These are phyloP conservation scores for Parasteatoda lunata DNA, from an alignment of 2,888 invertebrate species.

Conservation along the genomic window DNA sequence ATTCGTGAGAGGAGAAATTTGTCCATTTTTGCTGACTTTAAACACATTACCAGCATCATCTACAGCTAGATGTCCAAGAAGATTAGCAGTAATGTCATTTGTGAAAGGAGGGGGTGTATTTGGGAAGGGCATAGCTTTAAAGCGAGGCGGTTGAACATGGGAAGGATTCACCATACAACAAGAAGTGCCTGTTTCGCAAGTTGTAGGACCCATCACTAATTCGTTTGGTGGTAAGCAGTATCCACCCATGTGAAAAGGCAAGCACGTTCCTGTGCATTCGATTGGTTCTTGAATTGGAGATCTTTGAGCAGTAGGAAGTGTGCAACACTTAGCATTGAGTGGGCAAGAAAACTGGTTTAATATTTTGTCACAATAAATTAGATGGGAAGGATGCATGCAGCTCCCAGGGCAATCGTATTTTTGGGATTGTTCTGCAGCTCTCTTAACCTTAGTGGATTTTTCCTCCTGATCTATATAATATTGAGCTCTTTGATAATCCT, in stretches of 20 bases:
- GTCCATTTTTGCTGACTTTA: slow-evolving; percentile 26
- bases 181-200: slow-evolving; percentile 8
- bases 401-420: slow-evolving; percentile 83
- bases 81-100: neutral
- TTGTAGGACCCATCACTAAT: slow-evolving; percentile 9
- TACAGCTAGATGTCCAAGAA: slow-evolving; percentile 38
- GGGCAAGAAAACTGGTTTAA: slow-evolving; percentile 25
- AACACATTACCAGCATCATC: slow-evolving; percentile 42
- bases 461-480: neutral
- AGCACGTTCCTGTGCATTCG: slow-evolving; percentile 37
- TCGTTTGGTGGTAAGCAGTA: slow-evolving; percentile 49
- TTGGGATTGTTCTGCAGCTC: neutral
- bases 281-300: neutral
- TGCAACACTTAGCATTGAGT: slow-evolving; percentile 24
- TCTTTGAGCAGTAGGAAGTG: neutral
- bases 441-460: neutral
- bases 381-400: slow-evolving; percentile 88
- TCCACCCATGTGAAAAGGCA: slow-evolving; percentile 6
- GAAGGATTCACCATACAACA: slow-evolving; percentile 23
- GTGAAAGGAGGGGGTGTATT: neutral
- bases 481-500: neutral
- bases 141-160: neutral
- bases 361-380: slow-evolving; percentile 85
- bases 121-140: slow-evolving; percentile 8
- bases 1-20: slow-evolving; percentile 21